phyloP scores from a whole-genome alignment of 2,888 invertebrate species.

The Perizoma flavofasciatum region DNA sequence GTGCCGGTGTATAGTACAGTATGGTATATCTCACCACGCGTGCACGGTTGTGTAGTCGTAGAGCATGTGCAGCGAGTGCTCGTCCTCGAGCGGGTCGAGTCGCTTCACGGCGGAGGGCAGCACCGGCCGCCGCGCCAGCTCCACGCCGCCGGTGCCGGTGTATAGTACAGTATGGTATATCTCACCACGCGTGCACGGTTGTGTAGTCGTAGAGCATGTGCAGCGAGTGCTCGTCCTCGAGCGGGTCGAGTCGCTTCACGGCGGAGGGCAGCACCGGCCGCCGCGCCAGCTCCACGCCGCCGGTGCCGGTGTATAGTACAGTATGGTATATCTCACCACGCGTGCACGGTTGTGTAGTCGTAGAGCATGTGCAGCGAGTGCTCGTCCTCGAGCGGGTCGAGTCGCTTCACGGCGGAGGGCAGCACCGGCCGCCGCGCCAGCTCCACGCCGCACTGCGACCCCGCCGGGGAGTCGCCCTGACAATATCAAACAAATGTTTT shows the following conservation, averaged over 20 bases:
- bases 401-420: slow-evolving; percentile 90
- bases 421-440: slow-evolving; percentile 90
- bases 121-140: too few relatives aligned
- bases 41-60: slow-evolving; percentile 95
- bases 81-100: slow-evolving; percentile 91
- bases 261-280: too few relatives aligned
- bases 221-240: too few relatives aligned
- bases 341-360: slow-evolving; percentile 93
- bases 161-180: too few relatives aligned
- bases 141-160: too few relatives aligned
- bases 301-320: neutral
- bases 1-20: neutral
- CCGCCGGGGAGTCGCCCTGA: slow-evolving; percentile 42
- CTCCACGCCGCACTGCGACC: slow-evolving; percentile 45
- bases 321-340: slow-evolving; percentile 85
- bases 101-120: slow-evolving; percentile 91
- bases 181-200: too few relatives aligned
- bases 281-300: too few relatives aligned
- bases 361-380: slow-evolving; percentile 92
- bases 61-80: slow-evolving; percentile 90
- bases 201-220: too few relatives aligned
- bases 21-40: slow-evolving; percentile 86
- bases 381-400: slow-evolving; percentile 91
- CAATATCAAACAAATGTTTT: neutral
- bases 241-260: too few relatives aligned